Conservation (phyloP, 2,113 vertebrate species). For the Phasianus colchicus region DNA sequence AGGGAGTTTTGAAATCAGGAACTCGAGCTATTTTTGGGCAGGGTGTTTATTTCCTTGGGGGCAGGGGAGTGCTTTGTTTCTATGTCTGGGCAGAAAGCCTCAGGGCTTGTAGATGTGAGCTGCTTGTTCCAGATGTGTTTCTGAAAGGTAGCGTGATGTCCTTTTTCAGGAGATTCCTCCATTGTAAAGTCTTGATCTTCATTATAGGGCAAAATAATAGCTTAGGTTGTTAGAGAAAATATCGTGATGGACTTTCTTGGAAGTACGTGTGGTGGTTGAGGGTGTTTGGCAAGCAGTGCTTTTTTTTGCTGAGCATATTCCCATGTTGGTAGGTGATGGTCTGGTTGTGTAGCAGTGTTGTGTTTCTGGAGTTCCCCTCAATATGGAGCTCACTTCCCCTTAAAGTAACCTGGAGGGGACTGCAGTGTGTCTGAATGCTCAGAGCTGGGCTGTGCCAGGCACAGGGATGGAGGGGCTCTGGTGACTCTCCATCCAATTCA, state of each 20-base stretch:
- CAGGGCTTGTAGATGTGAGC: not conserved
- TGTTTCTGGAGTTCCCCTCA: not conserved
- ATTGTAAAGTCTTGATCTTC: not conserved
- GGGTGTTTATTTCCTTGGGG: not conserved
- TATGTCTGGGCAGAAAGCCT: not conserved
- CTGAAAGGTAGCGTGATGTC: not conserved
- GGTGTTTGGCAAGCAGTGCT: not conserved
- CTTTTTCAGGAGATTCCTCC: not conserved
- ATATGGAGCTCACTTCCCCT: not conserved
- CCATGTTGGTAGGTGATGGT: not conserved
- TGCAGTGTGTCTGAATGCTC: too few relatives aligned
- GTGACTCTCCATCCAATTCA: not conserved
- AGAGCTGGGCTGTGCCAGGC: not conserved
- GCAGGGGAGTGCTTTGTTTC: not conserved
- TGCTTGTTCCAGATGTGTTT: not conserved
- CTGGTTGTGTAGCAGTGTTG: not conserved
- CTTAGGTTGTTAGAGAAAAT: not conserved
- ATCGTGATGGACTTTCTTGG: not conserved
- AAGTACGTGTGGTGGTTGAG: not conserved
- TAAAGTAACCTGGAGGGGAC: too few relatives aligned
- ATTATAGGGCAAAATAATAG: not conserved
- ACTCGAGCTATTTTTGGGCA: not conserved
- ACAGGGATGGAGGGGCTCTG: not conserved
- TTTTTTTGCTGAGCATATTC: not conserved
- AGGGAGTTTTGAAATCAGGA: not conserved